Evolutionary conservation across 1,140 invertebrate species (phyloP).

Genomic region (Nylanderia fulva): DNA sequence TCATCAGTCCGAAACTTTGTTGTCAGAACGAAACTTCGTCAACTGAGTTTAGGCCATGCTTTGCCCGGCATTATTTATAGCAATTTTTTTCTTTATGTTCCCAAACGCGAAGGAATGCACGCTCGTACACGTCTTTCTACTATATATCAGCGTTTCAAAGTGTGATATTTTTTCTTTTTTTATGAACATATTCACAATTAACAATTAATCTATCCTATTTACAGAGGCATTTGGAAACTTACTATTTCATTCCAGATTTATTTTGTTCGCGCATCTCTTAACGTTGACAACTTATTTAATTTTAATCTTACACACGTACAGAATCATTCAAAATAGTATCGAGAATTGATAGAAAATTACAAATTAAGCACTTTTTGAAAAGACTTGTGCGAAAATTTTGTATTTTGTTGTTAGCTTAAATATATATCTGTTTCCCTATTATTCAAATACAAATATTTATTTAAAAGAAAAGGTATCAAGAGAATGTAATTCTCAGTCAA

Average conservation of each 20-base stretch:
- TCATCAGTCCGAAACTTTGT: conserved; percentile 19
- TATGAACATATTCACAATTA: conserved; percentile 79
- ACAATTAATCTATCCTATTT: conserved; percentile 79
- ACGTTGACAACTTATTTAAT: conserved; percentile 12
- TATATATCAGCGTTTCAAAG: conserved; percentile 52
- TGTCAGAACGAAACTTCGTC: conserved; percentile 41
- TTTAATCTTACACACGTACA: conserved; percentile 10
- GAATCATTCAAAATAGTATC: background rate
- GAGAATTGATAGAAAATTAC: background rate
- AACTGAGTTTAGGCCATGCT: conserved; percentile 67
- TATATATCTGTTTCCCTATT: background rate
- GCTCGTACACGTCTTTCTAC: conserved; percentile 43
- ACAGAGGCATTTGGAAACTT: conserved; percentile 65
- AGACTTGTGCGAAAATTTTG: background rate
- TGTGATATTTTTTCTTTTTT: conserved; percentile 72
- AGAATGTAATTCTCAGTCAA: background rate
- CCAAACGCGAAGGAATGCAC: conserved; percentile 65
- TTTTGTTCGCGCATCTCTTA: conserved; percentile 16
- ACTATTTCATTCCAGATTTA: conserved; percentile 7
- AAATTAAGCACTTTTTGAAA: background rate
- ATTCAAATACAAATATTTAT: background rate
- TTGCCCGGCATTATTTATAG: conserved; percentile 47
- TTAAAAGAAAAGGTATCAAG: background rate
- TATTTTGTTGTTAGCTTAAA: background rate
- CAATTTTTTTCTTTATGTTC: conserved; percentile 63